Conservation (phyloP, 2,888 invertebrate genomes). For the Eremobia ochroleuca region DNA sequence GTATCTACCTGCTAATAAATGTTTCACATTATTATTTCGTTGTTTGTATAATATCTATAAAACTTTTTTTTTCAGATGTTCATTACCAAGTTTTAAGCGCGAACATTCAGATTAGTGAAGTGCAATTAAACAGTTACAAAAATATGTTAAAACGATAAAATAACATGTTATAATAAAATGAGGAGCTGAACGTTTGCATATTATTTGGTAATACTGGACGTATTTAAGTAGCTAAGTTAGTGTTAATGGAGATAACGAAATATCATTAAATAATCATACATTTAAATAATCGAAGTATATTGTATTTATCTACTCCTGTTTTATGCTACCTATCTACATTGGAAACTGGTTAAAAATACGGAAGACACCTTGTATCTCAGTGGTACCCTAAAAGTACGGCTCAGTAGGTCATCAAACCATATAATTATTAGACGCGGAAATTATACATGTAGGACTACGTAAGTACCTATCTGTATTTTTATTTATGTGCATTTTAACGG, state of each 20-base stretch:
- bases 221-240: constrained; percentile 53
- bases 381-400: background rate
- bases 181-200: constrained; percentile 39
- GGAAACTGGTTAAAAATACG: constrained; percentile 24
- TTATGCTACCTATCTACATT: background rate
- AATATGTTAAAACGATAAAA: constrained; percentile 57
- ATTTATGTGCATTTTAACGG: constrained; percentile 53
- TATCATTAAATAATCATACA: constrained; percentile 32
- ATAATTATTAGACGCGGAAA: background rate
- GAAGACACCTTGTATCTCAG: background rate
- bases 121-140: constrained; percentile 52
- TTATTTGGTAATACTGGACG: constrained; percentile 36
- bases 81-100: constrained; percentile 60
- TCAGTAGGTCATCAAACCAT: constrained; percentile 4
- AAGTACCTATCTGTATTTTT: constrained; percentile 36
- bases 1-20: constrained; percentile 72
- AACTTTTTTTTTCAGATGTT: constrained; percentile 45
- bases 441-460: background rate
- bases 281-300: constrained; percentile 8
- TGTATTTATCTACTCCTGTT: constrained; percentile 9
- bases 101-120: constrained; percentile 57
- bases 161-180: constrained; percentile 40
- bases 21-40: constrained; percentile 67
- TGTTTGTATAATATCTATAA: constrained; percentile 51
- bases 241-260: constrained; percentile 44